A percentile compares a stretch with the other conserved stretches of the same genome.
Evolutionary conservation across 2,797 vertebrate species (phyloP).

Genomic region (Danionella dracula): DNA sequence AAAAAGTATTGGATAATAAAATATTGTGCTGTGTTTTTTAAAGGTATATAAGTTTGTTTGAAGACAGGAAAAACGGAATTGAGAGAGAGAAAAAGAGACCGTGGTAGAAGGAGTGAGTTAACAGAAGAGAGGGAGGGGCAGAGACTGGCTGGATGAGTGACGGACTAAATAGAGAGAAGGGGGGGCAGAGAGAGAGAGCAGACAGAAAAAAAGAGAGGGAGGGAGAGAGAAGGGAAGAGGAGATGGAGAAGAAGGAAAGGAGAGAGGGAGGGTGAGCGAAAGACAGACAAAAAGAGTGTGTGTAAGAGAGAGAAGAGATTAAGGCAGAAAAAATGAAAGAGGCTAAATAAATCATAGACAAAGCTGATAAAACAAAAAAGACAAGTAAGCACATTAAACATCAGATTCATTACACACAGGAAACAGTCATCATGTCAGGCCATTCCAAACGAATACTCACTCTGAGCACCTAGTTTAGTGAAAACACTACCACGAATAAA

Average conservation of each 20-base stretch:
- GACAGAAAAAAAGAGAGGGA: slow-evolving; percentile 51
- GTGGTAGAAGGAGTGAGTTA: slow-evolving; percentile 27
- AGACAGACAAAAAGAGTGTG: slow-evolving; percentile 53
- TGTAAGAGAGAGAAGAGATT: slow-evolving; percentile 3
- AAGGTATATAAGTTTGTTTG: not conserved
- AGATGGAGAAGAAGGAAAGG: slow-evolving; percentile 20
- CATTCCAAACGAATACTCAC: not conserved
- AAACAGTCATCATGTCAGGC: not conserved
- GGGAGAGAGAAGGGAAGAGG: not conserved
- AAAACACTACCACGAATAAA: slow-evolving; percentile 10
- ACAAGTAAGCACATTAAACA: not conserved
- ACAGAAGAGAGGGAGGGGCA: slow-evolving; percentile 19
- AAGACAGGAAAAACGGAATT: slow-evolving; percentile 19
- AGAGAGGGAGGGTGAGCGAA: slow-evolving; percentile 53
- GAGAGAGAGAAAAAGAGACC: slow-evolving; percentile 7
- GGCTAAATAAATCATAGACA: not conserved
- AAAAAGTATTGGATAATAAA: not conserved
- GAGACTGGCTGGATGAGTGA: slow-evolving; percentile 13
- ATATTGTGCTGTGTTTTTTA: not conserved
- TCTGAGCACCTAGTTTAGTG: not conserved
- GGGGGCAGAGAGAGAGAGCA: slow-evolving; percentile 41
- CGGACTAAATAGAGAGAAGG: slow-evolving; percentile 27
- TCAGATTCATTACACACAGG: not conserved
- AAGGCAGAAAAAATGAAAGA: slow-evolving; percentile 8
- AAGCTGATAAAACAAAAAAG: not conserved